phyloP scores from a whole-genome alignment of 2,113 vertebrate genomes.

The Abramis brama region DNA sequence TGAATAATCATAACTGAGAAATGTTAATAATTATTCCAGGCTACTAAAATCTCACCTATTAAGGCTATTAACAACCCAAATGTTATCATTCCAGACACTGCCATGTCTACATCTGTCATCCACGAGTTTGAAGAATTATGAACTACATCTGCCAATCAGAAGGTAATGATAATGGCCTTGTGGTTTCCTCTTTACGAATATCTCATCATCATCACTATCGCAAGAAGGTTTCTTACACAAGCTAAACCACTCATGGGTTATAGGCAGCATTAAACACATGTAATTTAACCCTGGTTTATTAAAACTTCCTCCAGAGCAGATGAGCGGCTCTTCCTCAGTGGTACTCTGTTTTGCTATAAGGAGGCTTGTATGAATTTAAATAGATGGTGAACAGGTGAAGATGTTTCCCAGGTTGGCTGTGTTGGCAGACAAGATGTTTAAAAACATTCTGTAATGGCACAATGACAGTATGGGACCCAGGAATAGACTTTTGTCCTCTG shows the following conservation, averaged over 20 bases:
- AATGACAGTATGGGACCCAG: no score
- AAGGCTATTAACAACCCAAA: background rate
- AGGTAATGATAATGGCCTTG: background rate
- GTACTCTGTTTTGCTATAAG: background rate
- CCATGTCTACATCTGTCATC: conserved; percentile 2
- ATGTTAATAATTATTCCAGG: background rate
- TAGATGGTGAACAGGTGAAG: background rate
- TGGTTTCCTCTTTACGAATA: background rate
- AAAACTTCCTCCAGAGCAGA: background rate
- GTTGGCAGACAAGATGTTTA: background rate
- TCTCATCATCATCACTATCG: background rate
- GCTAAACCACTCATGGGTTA: no score
- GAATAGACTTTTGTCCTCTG: no score
- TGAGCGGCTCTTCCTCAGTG: background rate
- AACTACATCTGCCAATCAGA: background rate
- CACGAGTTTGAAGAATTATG: background rate
- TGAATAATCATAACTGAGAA: background rate
- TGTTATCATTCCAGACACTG: background rate
- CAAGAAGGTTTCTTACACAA: background rate
- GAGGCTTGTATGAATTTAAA: background rate
- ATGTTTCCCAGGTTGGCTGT: background rate
- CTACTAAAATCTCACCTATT: background rate
- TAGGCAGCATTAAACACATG: no score
- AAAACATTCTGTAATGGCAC: background rate
- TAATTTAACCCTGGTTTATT: background rate